Conservation (phyloP, 1,140 invertebrate genomes). For the Cyclina sinensis region DNA sequence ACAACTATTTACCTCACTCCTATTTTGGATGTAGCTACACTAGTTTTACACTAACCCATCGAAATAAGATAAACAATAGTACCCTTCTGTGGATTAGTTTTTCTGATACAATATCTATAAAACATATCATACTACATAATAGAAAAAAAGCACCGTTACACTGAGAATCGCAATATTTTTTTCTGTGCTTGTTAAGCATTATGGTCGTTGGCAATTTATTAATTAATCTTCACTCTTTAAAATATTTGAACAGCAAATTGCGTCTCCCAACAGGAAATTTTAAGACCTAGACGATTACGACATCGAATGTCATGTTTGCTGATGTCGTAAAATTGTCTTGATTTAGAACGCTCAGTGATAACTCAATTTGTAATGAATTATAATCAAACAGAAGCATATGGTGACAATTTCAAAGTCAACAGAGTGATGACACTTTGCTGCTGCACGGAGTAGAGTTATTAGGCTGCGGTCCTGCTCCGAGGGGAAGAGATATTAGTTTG, state of each 20-base stretch:
- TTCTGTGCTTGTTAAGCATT: background rate
- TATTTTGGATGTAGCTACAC: too few species aligned
- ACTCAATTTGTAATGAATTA: slow-evolving; percentile 67
- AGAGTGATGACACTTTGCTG: slow-evolving; percentile 41
- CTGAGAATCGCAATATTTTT: too few species aligned
- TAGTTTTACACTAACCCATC: too few species aligned
- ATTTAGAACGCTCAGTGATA: slow-evolving; percentile 60
- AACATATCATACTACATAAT: too few species aligned
- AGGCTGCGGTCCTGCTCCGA: background rate
- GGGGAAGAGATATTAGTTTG: slow-evolving; percentile 39
- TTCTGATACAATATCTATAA: too few species aligned
- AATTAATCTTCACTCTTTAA: slow-evolving; percentile 44
- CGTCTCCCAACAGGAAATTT: slow-evolving; percentile 60
- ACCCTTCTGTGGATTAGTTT: too few species aligned
- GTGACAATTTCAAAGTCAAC: slow-evolving; percentile 64
- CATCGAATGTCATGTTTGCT: slow-evolving; percentile 52
- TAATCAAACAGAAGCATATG: slow-evolving; percentile 66
- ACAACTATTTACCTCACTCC: too few species aligned
- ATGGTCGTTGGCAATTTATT: slow-evolving; percentile 20
- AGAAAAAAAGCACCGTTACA: too few species aligned
- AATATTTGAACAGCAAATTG: slow-evolving; percentile 47
- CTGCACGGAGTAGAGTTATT: slow-evolving; percentile 33
- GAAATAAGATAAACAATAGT: too few species aligned
- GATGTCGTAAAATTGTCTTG: slow-evolving; percentile 68
- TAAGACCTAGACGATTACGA: slow-evolving; percentile 53